These are phyloP conservation scores for Phorcus lineatus DNA, from an alignment of 2,888 invertebrate genomes.

Conservation along the genomic window DNA sequence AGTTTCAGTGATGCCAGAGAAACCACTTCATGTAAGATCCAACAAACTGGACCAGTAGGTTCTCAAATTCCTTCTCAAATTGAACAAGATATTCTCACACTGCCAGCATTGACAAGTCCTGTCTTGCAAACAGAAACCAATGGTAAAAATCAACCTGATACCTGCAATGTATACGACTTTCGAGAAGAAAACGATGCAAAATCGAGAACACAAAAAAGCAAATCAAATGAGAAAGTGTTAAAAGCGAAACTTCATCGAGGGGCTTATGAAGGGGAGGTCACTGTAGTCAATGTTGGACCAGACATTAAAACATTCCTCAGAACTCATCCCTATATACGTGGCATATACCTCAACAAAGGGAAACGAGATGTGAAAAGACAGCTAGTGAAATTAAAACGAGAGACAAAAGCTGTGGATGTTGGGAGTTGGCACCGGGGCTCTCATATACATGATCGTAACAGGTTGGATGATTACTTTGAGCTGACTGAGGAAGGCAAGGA, in stretches of 20 bases:
- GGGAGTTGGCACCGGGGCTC: conserved; percentile 63
- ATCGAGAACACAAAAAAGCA: not conserved
- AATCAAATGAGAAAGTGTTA: not conserved
- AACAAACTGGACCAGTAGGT: not conserved
- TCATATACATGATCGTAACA: conserved; percentile 59
- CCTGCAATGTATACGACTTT: conserved; percentile 30
- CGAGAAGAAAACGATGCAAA: not conserved
- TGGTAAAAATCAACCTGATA: not conserved
- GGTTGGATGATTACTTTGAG: conserved; percentile 67
- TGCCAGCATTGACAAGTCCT: not conserved
- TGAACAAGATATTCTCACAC: not conserved
- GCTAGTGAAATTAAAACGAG: conserved; percentile 53
- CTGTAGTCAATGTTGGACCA: conserved; percentile 12
- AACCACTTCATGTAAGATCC: not conserved
- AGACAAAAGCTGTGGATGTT: conserved; percentile 56
- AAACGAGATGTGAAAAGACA: conserved; percentile 64
- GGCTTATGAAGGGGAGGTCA: conserved; percentile 33
- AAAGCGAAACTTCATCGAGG: conserved; percentile 31
- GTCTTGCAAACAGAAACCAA: not conserved
- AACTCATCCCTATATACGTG: conserved; percentile 58
- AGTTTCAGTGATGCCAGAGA: not conserved
- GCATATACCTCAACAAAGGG: conserved; percentile 66
- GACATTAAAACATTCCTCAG: conserved; percentile 19
- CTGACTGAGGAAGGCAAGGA: conserved; percentile 58
- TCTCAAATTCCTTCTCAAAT: not conserved